These are phyloP conservation scores for Drosophila lutescens DNA, from an alignment of 2,888 invertebrate species.

Conservation along the genomic window DNA sequence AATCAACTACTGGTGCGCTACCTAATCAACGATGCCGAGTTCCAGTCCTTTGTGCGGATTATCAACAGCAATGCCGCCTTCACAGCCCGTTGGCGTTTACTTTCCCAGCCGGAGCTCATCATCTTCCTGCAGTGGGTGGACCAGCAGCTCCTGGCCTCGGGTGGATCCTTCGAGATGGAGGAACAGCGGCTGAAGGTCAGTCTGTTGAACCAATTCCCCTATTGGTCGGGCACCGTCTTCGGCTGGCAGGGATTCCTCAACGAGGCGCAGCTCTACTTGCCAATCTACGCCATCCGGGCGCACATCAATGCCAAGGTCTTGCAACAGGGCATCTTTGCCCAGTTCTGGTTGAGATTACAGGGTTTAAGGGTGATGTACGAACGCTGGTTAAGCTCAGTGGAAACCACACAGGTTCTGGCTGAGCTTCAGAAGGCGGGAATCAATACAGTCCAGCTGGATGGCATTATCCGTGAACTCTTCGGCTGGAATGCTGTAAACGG, in stretches of 20 bases:
- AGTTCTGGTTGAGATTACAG: conserved; percentile 69
- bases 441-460: conserved; percentile 69
- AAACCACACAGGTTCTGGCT: conserved; percentile 56
- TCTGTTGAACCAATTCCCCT: conserved; percentile 67
- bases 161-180: conserved; percentile 62
- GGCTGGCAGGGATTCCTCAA: conserved; percentile 82
- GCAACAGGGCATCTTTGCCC: conserved; percentile 72
- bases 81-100: conserved; percentile 64
- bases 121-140: conserved; percentile 71
- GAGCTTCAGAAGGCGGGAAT: conserved; percentile 73
- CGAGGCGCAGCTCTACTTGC: conserved; percentile 74
- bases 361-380: conserved; percentile 75
- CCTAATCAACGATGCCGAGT: conserved; percentile 77
- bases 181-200: conserved; percentile 61
- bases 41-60: conserved; percentile 79
- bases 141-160: conserved; percentile 64
- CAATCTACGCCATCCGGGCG: conserved; percentile 64
- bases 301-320: conserved; percentile 70
- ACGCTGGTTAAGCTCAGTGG: conserved; percentile 69
- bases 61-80: conserved; percentile 70
- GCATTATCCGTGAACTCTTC: conserved; percentile 72
- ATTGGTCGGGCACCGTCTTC: conserved; percentile 64
- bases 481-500: conserved; percentile 68
- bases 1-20: conserved; percentile 69
- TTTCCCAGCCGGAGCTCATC: conserved; percentile 78